Base-by-base conservation (phyloP, 2,797 vertebrate genomes). In the Moxostoma hubbsi region DNA sequence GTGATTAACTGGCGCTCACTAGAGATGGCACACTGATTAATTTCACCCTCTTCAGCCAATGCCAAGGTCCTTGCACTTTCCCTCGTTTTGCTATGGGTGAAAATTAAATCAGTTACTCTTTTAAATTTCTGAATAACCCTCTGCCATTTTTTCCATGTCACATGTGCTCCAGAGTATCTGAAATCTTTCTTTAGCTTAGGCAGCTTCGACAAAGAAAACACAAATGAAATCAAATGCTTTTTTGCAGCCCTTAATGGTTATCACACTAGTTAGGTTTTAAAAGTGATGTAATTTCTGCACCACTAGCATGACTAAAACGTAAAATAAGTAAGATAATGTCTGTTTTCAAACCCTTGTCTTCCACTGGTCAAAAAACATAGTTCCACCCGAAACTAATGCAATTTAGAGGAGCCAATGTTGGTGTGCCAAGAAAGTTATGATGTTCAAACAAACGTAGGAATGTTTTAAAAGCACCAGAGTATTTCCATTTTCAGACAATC, bases 51-150 rank as follows among this genome's bases (percentile, higher is more conserved):
- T 87, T 84, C 79, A 84, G 73, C 84, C 83, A 82, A 82, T 79
- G 79, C 81, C 81, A 86, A 85, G 81, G 82, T 84, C 82, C 70
- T 82, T 81, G 79, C 74, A 73, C 57, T 72, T 79, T 65, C 74
- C 47, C 88, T 81, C 70, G 55, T 75, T 72, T 79, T 76, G 81
- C 88, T 84, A 85, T 83, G 78, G 84, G 86, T 89, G 87, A 90
- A 93, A 93, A 92, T 91, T 88, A 92, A 92, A 93, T 92, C 89
- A 86, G 82, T 83, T 85, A 87, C 83, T 89, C 81, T 83, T 86
- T 92, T 90, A 85, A 89, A 93, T 93, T 92, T 90, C 84, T 81
- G 85, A 89, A 92, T 91, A 93, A 90, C 89, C 89, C 84, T 85
- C 67, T 82, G 89, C 89, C 87, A 90, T 92, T 92, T 92, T 89